Evolutionary conservation across 2,797 vertebrate genomes (phyloP).

Genomic region (Acanthurus leucopareius): DNA sequence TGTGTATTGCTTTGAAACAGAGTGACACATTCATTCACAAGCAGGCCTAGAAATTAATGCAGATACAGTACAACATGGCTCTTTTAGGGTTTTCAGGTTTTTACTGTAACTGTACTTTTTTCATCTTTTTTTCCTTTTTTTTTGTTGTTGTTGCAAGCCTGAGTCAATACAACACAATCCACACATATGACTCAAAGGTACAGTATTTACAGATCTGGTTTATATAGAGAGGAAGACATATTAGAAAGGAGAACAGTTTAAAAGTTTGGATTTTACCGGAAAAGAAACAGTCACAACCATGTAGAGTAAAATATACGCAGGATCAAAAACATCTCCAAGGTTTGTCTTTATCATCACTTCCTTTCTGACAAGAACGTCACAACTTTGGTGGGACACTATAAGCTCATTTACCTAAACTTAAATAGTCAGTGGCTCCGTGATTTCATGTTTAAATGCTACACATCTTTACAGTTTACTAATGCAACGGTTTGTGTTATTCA

Average conservation of each 20-base stretch:
- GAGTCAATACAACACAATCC: constrained; percentile 83
- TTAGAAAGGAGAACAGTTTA: constrained; percentile 73
- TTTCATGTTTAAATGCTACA: constrained; percentile 18
- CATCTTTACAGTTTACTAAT: not conserved
- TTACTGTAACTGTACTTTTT: constrained; percentile 24
- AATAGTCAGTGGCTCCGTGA: not conserved
- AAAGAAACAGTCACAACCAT: constrained; percentile 78
- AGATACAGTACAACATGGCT: constrained; percentile 79
- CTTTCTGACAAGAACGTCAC: not conserved
- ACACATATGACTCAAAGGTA: constrained; percentile 78
- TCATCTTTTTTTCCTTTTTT: constrained; percentile 41
- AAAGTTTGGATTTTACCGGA: constrained; percentile 64
- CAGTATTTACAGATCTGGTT: constrained; percentile 82
- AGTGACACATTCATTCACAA: constrained; percentile 86
- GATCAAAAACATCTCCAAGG: constrained; percentile 37
- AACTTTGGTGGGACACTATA: not conserved
- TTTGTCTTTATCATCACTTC: constrained; percentile 26
- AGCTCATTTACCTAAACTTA: constrained; percentile 10
- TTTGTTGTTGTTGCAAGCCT: constrained; percentile 77
- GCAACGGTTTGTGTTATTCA: constrained; percentile 9
- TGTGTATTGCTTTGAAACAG: constrained; percentile 85
- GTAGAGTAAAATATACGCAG: constrained; percentile 55
- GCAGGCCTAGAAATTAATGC: constrained; percentile 81
- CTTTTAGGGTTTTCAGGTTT: constrained; percentile 59
- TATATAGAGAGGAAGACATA: constrained; percentile 82